Evolutionary conservation across 92 coral and sea anemone genomes (phyloP).

Genomic region (Palythoa heliodiscus): DNA sequence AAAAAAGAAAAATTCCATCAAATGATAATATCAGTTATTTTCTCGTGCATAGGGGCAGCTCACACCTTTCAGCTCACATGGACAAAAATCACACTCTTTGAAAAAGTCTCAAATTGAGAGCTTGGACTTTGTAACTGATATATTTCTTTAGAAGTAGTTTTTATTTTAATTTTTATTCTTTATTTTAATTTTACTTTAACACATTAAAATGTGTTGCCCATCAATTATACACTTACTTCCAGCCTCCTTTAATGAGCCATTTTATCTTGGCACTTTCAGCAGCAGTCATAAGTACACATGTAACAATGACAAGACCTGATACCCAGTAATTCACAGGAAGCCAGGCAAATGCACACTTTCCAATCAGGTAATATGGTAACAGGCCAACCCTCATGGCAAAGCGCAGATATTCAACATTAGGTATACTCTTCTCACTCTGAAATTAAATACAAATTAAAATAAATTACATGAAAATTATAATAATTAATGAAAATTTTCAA

Average conservation of each 20-base stretch:
- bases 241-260: slow-evolving; percentile 79
- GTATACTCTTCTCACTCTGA: slow-evolving; percentile 18
- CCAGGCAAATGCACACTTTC: slow-evolving; percentile 73
- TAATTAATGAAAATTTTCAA: no score
- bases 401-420: slow-evolving; percentile 62
- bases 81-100: no score
- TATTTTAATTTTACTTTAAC: no score
- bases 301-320: slow-evolving; percentile 59
- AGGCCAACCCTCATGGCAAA: slow-evolving; percentile 65
- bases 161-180: no score
- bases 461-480: not conserved
- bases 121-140: no score
- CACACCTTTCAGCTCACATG: no score
- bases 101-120: no score
- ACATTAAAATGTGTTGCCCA: no score
- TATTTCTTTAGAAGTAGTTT: no score
- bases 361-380: slow-evolving; percentile 84
- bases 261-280: slow-evolving; percentile 60
- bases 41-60: no score
- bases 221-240: slow-evolving; percentile 64
- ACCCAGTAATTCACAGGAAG: slow-evolving; percentile 66
- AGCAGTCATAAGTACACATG: slow-evolving; percentile 71
- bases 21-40: no score
- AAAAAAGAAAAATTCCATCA: no score
- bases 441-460: not conserved